Evolutionary conservation across 2,113 vertebrate species (phyloP), one percentile per base, ranked within the genome.

Genomic region (Limanda limanda): DNA sequence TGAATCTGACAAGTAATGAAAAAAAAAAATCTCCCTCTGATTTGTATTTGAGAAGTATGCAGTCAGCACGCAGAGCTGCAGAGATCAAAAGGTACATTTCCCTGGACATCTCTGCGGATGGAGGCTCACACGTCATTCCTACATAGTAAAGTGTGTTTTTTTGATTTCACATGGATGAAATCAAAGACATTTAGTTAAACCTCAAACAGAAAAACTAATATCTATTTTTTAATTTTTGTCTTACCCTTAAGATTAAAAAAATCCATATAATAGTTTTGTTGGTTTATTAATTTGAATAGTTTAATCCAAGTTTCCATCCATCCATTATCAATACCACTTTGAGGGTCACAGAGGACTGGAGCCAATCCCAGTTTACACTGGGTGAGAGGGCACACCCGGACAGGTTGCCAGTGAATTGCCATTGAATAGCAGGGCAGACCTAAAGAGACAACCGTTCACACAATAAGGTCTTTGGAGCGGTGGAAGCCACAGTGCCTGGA

Each of bases 21-120:
- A 24, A 64, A 23, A 25, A 31, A 31, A 31, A 31, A 31, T 31
- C 31, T 31, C 31, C 74, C 45, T 60, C 27, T 71, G 58, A 51
- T 82, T 79, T 62, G 74, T 70, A 9, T 63, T 68, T 76, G 70
- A 81, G 67, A 65, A 65, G 76, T 73, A 81, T 69, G 76, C 37
- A 69, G 78, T 88, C 72, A 78, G 79, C 78, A 63, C 76, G 63
- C 81, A 75, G 12, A 5, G 3, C 57, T 62, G 61, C 60, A 21
- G 81, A 78, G 71, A 82, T 86, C 76, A 79, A 82, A 88, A 83
- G 83, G 66, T 89, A 87, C 86, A 82, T 68, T 73, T 74, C 72
- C 84, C 68, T 37, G 20, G 8, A 20, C 51, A 54, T 54, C 51
- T n/a, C 20, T n/a, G 20, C 51, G 8, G 20, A 84, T 58, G 55